Evolutionary conservation across 1,140 invertebrate genomes (phyloP), one percentile per base, ranked within the genome.

Genomic region (Triops longicaudatus): DNA sequence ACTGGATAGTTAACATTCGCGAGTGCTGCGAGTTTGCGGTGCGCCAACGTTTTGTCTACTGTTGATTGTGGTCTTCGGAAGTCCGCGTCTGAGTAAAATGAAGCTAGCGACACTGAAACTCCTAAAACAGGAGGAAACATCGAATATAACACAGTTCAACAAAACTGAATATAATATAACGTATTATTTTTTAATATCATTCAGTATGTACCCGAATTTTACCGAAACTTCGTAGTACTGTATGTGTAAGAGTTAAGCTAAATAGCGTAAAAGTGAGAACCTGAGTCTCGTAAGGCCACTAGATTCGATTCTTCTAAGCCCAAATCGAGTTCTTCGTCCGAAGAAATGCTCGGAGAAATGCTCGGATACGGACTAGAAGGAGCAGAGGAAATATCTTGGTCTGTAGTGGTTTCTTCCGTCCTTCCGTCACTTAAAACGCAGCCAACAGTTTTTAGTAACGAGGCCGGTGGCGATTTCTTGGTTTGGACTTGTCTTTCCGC

Each of bases 61-160:
- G 63, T 26, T 72, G 82, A 63, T 82, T 82, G 12, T 87, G 79
- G 80, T 89, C 88, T 26, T 75, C 26, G 26, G 1, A 63, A n/a
- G 22, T 43, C 41, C 12, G 84, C 84, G 77, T 88, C 89, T 4
- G 89, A 90, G 80, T 88, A 89, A 6, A 89, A 82, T 1, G 89
- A 90, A 17, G 87, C 88, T 83, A 89, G 86, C 22, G 89, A 91
- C 76, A 89, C 83, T 6, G 88, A 89, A 27, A 89, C 81, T 6
- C 86, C 88, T 81, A 81, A 79, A 78, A 83, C 83, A 37, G 79
- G 14, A 63, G n/a, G 14, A 63, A 63, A 2, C 50, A 63, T 63
- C 17, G 6, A 63, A 63, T 22, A 63, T 37, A 37, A 37, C 31
- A 22, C 50, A 0, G 43, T 44, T 44, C 43, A 44, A 1, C 11